These are phyloP conservation scores for Bombyx huttoni DNA, from an alignment of 2,888 invertebrate species.

Conservation along the genomic window DNA sequence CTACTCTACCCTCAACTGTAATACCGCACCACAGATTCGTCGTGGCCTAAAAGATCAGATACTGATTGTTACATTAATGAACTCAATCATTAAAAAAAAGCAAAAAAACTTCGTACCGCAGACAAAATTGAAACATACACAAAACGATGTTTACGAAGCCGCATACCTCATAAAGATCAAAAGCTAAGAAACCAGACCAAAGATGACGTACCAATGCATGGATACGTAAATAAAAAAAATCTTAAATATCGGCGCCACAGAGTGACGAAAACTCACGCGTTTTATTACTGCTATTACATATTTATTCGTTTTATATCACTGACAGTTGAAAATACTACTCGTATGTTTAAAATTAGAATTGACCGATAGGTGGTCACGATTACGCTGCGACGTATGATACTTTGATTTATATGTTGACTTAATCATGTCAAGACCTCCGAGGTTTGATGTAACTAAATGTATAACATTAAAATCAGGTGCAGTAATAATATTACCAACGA, in stretches of 20 bases:
- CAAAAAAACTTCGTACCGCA: background rate
- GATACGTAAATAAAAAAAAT: background rate
- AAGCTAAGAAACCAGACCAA: background rate
- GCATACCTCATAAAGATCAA: background rate
- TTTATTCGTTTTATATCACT: constrained; percentile 2
- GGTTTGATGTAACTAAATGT: no score
- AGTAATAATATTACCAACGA: no score
- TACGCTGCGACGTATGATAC: no score
- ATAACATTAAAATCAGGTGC: no score
- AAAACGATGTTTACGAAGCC: background rate
- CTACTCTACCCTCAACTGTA: no score
- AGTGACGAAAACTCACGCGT: constrained; percentile 4
- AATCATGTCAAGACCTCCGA: no score
- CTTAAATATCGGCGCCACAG: background rate
- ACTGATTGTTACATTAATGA: no score
- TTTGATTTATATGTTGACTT: no score
- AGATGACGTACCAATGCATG: background rate
- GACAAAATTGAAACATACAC: background rate
- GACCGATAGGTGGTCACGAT: no score
- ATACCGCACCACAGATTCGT: no score
- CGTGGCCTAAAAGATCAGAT: no score
- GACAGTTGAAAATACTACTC: background rate
- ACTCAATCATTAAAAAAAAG: background rate
- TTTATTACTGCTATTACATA: constrained; percentile 2
- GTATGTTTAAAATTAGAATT: no score